phyloP scores from a whole-genome alignment of 2,113 vertebrate species.

The Murina feae region DNA sequence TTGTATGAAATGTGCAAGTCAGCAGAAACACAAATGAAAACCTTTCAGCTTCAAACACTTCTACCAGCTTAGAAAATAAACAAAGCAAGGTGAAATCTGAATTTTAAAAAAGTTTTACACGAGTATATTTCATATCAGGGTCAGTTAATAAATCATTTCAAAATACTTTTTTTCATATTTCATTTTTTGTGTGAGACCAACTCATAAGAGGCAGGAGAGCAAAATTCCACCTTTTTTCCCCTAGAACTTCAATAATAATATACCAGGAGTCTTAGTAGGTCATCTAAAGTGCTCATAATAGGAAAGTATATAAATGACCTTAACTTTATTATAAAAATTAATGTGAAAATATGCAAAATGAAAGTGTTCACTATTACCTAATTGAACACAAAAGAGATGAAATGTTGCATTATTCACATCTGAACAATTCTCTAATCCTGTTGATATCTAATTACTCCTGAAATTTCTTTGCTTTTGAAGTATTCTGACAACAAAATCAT shows the following conservation, averaged over 20 bases:
- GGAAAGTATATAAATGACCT: background rate
- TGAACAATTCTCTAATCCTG: background rate
- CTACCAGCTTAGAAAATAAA: background rate
- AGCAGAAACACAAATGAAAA: constrained; percentile 70
- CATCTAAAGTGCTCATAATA: background rate
- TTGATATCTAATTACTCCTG: background rate
- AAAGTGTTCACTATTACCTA: background rate
- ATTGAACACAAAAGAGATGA: background rate
- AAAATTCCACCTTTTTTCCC: background rate
- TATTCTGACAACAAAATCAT: background rate
- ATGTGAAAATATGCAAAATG: constrained; percentile 8
- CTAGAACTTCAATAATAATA: background rate
- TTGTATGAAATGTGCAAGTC: constrained; percentile 62
- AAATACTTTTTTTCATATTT: background rate
- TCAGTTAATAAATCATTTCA: constrained; percentile 16
- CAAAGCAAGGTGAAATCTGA: constrained; percentile 21
- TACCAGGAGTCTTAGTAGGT: background rate
- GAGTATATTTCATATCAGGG: background rate
- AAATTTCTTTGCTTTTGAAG: background rate
- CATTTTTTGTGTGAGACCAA: background rate
- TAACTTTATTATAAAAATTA: background rate
- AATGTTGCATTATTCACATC: background rate
- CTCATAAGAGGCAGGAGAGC: background rate
- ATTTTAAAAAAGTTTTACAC: background rate
- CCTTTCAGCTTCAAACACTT: constrained; percentile 24